These are phyloP conservation scores for Rhagoletis zephyria DNA, from an alignment of 1,140 invertebrate genomes.

Conservation along the genomic window DNA sequence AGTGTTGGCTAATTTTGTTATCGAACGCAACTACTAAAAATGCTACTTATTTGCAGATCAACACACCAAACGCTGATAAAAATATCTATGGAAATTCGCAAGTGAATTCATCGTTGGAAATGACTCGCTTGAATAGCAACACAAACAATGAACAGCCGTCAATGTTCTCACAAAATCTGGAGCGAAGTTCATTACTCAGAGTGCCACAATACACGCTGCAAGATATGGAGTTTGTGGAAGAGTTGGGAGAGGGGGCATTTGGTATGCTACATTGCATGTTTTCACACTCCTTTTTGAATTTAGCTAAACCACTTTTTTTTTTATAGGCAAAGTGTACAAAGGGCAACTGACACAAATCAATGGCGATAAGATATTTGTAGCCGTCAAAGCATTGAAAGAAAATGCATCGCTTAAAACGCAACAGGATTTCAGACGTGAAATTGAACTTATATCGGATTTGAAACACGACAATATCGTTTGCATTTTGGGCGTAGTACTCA, in stretches of 20 bases:
- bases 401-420: conserved; percentile 92
- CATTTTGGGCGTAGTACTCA: conserved; percentile 91
- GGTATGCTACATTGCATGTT: conserved; percentile 75
- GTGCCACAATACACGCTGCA: conserved; percentile 83
- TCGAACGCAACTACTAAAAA: no score
- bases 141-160: conserved; percentile 45
- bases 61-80: conserved; percentile 81
- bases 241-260: conserved; percentile 96
- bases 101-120: conserved; percentile 82
- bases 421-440: conserved; percentile 91
- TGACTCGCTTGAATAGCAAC: conserved; percentile 75
- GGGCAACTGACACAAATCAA: conserved; percentile 85
- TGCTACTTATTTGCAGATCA: conserved; percentile 74
- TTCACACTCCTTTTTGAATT: background rate
- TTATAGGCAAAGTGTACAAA: conserved; percentile 88
- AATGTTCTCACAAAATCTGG: conserved; percentile 71
- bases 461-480: conserved; percentile 96
- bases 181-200: conserved; percentile 75
- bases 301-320: conserved; percentile 28
- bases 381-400: conserved; percentile 95
- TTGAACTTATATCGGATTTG: conserved; percentile 93
- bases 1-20: no score
- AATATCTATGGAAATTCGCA: conserved; percentile 83
- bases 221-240: conserved; percentile 91
- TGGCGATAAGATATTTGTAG: conserved; percentile 84